Evolutionary conservation across 2,113 vertebrate species (phyloP), one percentile per base, ranked within the genome.

Genomic region (Scomber japonicus): DNA sequence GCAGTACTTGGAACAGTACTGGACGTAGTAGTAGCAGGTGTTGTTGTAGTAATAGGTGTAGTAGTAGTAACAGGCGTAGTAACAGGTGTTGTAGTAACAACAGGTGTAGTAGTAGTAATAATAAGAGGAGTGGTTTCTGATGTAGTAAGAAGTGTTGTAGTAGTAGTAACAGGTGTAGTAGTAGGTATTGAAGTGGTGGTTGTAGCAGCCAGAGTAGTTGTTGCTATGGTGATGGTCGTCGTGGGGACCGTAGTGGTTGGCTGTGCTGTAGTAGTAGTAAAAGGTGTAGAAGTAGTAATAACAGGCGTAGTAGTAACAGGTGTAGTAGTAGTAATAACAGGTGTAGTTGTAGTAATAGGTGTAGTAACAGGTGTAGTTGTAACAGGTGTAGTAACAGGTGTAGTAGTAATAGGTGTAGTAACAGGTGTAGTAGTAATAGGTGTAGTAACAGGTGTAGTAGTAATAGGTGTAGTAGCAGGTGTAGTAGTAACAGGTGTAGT

Each of bases 121-220:
- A 64, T 6, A 6, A 13, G 24, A 15, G 50, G 17, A 13, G 55
- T 49, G n/a, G 53, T 56, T 1, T 71, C 21, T 2, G 60, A 5
- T 31, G 87, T 0, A 68, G 75, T 62, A 24, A 93, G 40, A 12
- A 24, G 4, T 2, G 27, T 55, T 2, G 27, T 55, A 4, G 24
- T 27, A 1, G 63, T 60, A 24, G 24, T 10, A 4, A 50, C 15
- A 11, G 46, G 16, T 4, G 65, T 49, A 21, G 69, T 3, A n/a
- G 21, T 21, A 21, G 30, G 11, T 11, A 30, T 30, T n/a, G 51
- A 17, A 54, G 11, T 46, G 1, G 31, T 17, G 1, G 59, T 3
- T 2, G 30, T 70, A 21, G 54, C 24, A 2, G 48, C 10, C 2
- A n/a, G 13, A 10, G 61, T 55, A 0, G 61, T 53, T 3, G 72